Evolutionary conservation across 2,797 vertebrate genomes (phyloP), one percentile per base, ranked within the genome.

Genomic region (Rhinogobio ventralis): DNA sequence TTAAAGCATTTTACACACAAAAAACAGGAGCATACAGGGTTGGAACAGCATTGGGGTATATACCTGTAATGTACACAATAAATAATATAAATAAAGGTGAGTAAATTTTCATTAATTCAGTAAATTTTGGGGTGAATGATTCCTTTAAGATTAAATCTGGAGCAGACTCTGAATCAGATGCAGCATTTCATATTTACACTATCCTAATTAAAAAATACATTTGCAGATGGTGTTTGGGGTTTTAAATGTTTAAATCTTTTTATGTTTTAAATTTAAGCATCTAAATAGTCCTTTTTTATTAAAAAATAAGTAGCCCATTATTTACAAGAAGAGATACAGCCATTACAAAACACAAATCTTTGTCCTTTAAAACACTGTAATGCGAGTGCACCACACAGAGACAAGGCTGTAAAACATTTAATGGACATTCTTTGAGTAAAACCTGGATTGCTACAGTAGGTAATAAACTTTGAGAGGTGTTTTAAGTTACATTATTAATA

Each of bases 401-500:
- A 19, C 46, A 55, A 53, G 23, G 20, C 46, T 15, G 49, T 68
- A 25, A 80, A 55, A 82, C 5, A 49, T 33, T 33, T 20, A 81
- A 30, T 28, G 6, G 68, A n/a, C 14, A 71, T 81, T 57, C 10
- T 6, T 25, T 14, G 15, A 71, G 66, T 17, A 71, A 71, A 69
- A 71, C 2, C 25, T 4, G 39, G 36, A 71, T 51, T 36, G 30
- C 30, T 39, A 53, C 33, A 39, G 7, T 28, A 77, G 9, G n/a
- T 62, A 62, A 62, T 62, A 62, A 19, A 62, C 55, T 62, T 19
- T 28, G 36, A 57, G 23, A 28, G 9, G 55, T 45, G 53, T 62
- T n/a, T 62, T 45, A 15, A 14, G 51, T 76, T 57, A n/a, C 53
- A 57, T 67, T 51, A 51, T 79, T 79, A 36, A 33, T 67, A 49